Evolutionary conservation across 1,140 invertebrate species (phyloP), one percentile per base, ranked within the genome.

Genomic region (Rhopalosiphum maidis): DNA sequence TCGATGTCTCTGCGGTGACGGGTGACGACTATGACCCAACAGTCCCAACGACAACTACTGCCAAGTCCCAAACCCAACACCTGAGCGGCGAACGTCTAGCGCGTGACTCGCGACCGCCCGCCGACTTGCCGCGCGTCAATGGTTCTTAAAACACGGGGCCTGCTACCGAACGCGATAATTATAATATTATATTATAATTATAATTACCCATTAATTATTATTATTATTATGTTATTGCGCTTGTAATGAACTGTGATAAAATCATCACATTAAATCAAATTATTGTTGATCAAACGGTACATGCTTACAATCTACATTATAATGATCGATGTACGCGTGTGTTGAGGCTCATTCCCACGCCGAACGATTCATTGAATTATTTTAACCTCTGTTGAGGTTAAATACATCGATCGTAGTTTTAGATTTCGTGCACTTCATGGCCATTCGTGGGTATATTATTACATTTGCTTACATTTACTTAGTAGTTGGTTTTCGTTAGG

Each of bases 111-210:
- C 48, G 48, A 51, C 22, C 41, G 22, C 37, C 4, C 35, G 7
- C 18, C n/a, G 8, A 18, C 48, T 51, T 35, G 2, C 22, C 25
- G 41, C 25, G 48, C 15, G 48, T 51, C 22, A 85, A 41, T 43
- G 83, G 83, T 85, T 43, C 83, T 85, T 85, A 83, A 37, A 83
- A 83, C 77, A 83, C 77, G 22, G 77, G 35, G 21, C 35, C n/a
- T 2, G 18, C 25, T 15, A 11, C 30, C 9, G 8, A n/a, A 30
- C 9, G 4, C 60, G 11, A n/a, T n/a, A 35, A 21, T n/a, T n/a
- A 77, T 30, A 30, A 11, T n/a, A 77, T 18, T 18, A 18, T n/a
- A 77, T 18, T 51, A 51, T 51, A 21, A 18, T 51, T 18, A 18
- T 77, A 77, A 77, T 77, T 77, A 18, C 30, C 60, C 60, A 6